These are phyloP conservation scores for Rhagonycha lutea DNA, from an alignment of 2,888 invertebrate genomes.

Conservation along the genomic window DNA sequence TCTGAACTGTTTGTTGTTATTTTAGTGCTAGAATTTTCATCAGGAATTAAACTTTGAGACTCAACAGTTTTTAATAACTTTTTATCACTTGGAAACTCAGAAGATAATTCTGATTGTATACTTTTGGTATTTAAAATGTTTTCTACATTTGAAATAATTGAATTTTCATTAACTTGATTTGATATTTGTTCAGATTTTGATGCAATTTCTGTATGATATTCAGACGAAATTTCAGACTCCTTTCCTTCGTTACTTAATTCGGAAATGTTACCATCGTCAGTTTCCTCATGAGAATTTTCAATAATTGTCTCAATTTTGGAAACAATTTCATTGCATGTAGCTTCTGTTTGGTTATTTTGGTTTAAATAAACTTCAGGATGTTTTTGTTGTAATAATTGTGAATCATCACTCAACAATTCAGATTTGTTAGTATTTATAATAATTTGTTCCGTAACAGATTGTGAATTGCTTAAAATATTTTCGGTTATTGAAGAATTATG, in stretches of 20 bases:
- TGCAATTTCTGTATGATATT: neutral
- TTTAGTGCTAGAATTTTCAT: neutral
- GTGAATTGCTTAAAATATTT: neutral
- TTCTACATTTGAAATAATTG: neutral
- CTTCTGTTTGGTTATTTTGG: neutral
- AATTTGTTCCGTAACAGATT: neutral
- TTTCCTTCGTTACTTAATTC: neutral
- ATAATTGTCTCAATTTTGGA: neutral
- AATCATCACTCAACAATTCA: neutral
- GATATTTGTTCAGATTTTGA: neutral
- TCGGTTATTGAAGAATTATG: neutral
- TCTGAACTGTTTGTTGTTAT: neutral
- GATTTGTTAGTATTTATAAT: neutral
- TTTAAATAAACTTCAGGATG: neutral
- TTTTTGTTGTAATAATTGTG: neutral
- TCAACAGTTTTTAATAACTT: neutral
- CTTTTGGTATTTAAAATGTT: neutral
- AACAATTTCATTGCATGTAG: neutral
- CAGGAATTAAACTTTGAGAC: neutral
- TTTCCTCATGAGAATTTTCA: neutral
- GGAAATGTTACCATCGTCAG: neutral
- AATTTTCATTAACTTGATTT: neutral
- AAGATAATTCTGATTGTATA: neutral
- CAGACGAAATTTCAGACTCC: neutral
- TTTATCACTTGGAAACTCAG: neutral